Evolutionary conservation across 2,888 invertebrate species (phyloP).

Genomic region (Pandemis corylana): DNA sequence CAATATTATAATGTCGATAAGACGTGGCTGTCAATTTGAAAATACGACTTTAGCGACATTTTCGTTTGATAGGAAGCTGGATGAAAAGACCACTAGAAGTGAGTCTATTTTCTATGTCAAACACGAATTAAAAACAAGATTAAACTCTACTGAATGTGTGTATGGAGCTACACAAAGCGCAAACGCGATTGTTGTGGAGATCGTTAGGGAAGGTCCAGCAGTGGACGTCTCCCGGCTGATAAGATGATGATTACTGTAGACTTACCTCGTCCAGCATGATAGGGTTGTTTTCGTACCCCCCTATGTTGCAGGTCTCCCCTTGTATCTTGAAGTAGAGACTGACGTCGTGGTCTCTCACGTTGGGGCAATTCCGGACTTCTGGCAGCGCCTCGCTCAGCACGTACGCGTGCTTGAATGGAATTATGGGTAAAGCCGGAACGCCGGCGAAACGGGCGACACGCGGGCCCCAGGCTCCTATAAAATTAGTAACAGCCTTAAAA

Average conservation of each 20-base stretch:
- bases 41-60: no score
- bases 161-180: no score
- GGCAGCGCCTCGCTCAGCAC: constrained; percentile 92
- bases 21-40: no score
- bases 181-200: no score
- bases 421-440: constrained; percentile 88
- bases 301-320: constrained; percentile 92
- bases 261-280: constrained; percentile 88
- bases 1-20: no score
- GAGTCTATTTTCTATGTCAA: no score
- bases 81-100: no score
- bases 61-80: no score
- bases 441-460: constrained; percentile 89
- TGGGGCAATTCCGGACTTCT: constrained; percentile 90
- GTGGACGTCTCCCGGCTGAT: no score
- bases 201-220: no score
- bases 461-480: constrained; percentile 90
- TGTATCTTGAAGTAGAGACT: constrained; percentile 93
- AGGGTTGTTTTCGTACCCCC: constrained; percentile 95
- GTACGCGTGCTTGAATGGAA: constrained; percentile 95
- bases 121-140: no score
- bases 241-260: background rate
- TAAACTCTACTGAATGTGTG: no score
- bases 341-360: constrained; percentile 94
- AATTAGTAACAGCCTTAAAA: constrained; percentile 11